A percentile compares a stretch with the other conserved stretches of the same genome.
Evolutionary conservation across 2,113 vertebrate genomes (phyloP).

Genomic region (Calidris pygmaea): DNA sequence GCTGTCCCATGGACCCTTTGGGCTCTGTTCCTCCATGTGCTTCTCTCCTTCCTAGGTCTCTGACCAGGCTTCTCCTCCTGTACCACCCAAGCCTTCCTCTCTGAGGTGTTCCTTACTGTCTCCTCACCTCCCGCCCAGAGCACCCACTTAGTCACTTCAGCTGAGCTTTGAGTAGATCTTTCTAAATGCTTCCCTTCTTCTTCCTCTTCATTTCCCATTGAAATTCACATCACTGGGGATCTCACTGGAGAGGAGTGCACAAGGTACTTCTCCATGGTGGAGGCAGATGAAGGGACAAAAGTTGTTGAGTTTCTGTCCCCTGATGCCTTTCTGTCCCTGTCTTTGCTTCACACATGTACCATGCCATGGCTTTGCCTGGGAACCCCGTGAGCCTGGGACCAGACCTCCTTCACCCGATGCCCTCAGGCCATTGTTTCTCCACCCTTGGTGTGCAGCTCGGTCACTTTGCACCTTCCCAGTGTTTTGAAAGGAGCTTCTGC

Average conservation of each 20-base stretch:
- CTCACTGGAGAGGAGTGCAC: accelerated
- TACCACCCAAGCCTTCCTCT: background rate
- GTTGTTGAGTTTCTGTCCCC: background rate
- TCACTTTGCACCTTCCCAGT: background rate
- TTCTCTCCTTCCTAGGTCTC: background rate
- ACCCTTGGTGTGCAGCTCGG: background rate
- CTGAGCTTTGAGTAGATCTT: background rate
- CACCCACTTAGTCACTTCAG: background rate
- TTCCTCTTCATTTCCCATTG: background rate
- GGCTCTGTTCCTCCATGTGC: background rate
- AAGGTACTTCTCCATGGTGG: background rate
- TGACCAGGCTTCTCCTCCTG: background rate
- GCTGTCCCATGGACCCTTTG: accelerated
- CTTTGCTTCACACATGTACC: background rate
- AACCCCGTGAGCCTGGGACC: background rate
- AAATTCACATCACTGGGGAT: background rate
- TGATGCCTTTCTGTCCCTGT: background rate
- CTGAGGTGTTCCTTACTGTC: background rate
- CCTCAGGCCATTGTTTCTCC: background rate
- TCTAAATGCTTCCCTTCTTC: background rate
- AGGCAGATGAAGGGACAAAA: background rate
- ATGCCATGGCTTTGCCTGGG: background rate
- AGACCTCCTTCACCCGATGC: background rate
- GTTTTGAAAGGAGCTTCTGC: background rate
- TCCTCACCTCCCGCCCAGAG: background rate